Conservation (phyloP, 2,797 vertebrate species). For the Hippocampus kuda region DNA sequence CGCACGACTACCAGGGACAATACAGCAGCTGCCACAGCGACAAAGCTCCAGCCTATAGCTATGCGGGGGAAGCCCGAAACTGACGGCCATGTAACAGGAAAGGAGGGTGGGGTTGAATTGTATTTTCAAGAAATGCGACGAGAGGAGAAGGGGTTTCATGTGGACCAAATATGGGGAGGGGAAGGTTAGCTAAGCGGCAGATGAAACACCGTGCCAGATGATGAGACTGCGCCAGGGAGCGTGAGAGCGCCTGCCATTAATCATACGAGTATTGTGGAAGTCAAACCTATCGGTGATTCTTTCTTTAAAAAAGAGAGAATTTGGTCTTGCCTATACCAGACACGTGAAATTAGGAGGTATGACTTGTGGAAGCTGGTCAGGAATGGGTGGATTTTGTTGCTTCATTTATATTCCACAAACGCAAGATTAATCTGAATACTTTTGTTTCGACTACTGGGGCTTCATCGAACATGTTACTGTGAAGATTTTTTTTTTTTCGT, state of each 20-base stretch:
- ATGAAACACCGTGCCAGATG: constrained; percentile 10
- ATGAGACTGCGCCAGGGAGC: constrained; percentile 36
- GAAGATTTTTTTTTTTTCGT: no score
- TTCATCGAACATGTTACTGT: no score
- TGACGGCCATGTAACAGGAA: constrained; percentile 33
- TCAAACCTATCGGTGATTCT: constrained; percentile 13
- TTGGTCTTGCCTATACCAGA: background rate
- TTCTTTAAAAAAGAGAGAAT: background rate
- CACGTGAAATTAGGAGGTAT: no score
- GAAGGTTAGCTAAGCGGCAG: constrained; percentile 29
- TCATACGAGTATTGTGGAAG: constrained; percentile 43
- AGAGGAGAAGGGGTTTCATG: constrained; percentile 18
- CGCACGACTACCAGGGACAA: constrained; percentile 57
- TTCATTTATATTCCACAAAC: no score
- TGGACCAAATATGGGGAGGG: constrained; percentile 17
- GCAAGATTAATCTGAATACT: no score
- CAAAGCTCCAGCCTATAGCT: constrained; percentile 51
- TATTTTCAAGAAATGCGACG: constrained; percentile 1
- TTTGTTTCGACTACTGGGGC: no score
- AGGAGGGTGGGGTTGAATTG: constrained; percentile 8
- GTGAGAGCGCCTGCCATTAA: constrained; percentile 49
- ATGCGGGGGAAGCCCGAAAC: constrained; percentile 37
- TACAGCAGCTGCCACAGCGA: constrained; percentile 61
- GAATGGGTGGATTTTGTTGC: no score
- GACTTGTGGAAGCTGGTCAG: no score